Percentiles rank a stretch among this genome's conserved stretches.
Conservation (phyloP, 2,797 vertebrate genomes). For the Danio jaintianensis region DNA sequence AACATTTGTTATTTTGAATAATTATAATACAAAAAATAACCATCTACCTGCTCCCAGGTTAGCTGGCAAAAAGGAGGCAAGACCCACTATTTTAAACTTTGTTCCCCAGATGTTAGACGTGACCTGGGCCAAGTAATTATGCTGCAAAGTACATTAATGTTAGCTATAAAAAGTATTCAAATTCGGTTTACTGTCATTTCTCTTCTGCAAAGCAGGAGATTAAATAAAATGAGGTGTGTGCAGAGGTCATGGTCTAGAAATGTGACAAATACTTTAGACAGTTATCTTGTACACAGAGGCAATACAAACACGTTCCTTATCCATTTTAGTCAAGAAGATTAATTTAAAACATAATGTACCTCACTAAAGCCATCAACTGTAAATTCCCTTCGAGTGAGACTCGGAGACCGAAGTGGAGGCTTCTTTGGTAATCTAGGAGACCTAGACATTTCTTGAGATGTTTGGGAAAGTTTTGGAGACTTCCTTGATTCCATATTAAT, state of each 20-base stretch:
- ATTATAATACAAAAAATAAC: background rate
- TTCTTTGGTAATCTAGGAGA: conserved; percentile 96
- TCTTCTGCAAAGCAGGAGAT: background rate
- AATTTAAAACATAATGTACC: conserved; percentile 76
- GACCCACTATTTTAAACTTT: conserved; percentile 99
- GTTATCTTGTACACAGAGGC: background rate
- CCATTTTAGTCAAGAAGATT: background rate
- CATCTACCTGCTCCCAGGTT: conserved; percentile 96
- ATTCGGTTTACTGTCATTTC: background rate
- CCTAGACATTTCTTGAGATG: conserved; percentile 93
- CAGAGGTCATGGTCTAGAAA: background rate
- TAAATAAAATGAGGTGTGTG: conserved; percentile 1
- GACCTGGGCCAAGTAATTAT: conserved; percentile 99
- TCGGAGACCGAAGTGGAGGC: conserved; percentile 94
- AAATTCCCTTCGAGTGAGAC: conserved; percentile 94
- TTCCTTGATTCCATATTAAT: conserved; percentile 99
- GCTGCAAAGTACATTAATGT: conserved; percentile 77
- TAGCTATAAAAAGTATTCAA: background rate
- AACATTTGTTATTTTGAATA: background rate
- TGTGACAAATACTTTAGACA: background rate
- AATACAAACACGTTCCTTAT: background rate
- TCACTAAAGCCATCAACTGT: conserved; percentile 96
- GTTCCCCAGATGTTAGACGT: conserved; percentile 99
- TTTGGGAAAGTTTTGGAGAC: conserved; percentile 93
- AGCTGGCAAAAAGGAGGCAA: conserved; percentile 95